phyloP scores from a whole-genome alignment of 2,888 invertebrate species.

The Mongoloraphidia duomilia region DNA sequence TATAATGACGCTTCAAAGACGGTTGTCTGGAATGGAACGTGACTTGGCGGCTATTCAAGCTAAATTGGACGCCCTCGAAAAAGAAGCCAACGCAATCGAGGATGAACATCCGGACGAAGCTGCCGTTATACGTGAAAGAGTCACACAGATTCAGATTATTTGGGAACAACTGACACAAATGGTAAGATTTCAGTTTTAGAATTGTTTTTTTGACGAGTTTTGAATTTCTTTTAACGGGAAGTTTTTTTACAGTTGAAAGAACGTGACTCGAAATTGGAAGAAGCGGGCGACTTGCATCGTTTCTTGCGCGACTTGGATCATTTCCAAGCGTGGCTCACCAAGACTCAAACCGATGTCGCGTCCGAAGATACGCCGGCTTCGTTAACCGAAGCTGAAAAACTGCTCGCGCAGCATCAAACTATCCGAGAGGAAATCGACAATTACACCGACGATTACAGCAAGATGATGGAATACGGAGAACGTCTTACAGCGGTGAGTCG shows the following conservation, averaged over 20 bases:
- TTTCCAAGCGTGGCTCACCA: slow-evolving; percentile 98
- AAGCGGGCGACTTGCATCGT: slow-evolving; percentile 95
- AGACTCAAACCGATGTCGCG: slow-evolving; percentile 98
- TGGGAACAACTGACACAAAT: slow-evolving; percentile 97
- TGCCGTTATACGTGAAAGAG: slow-evolving; percentile 74
- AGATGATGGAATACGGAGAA: slow-evolving; percentile 99
- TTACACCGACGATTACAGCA: slow-evolving; percentile 93
- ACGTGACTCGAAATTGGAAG: slow-evolving; percentile 94
- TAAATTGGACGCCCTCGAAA: slow-evolving; percentile 84
- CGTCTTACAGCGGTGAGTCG: slow-evolving; percentile 54
- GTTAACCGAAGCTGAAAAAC: slow-evolving; percentile 90
- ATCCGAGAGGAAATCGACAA: slow-evolving; percentile 99
- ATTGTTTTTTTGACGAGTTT: neutral
- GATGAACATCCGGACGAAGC: slow-evolving; percentile 92
- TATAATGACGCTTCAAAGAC: slow-evolving; percentile 94
- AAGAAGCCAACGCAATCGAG: slow-evolving; percentile 85
- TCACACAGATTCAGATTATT: slow-evolving; percentile 77
- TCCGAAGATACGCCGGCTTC: slow-evolving; percentile 91
- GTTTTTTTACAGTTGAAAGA: slow-evolving; percentile 62
- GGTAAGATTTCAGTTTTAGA: slow-evolving; percentile 31
- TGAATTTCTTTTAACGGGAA: slow-evolving; percentile 1
- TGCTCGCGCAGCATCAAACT: slow-evolving; percentile 93
- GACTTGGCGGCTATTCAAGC: slow-evolving; percentile 98
- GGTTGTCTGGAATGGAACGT: slow-evolving; percentile 95
- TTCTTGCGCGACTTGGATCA: slow-evolving; percentile 98